A percentile compares a stretch with the other conserved stretches of the same genome.
Evolutionary conservation across 2,113 vertebrate genomes (phyloP).

Genomic region (Dascyllus trimaculatus): DNA sequence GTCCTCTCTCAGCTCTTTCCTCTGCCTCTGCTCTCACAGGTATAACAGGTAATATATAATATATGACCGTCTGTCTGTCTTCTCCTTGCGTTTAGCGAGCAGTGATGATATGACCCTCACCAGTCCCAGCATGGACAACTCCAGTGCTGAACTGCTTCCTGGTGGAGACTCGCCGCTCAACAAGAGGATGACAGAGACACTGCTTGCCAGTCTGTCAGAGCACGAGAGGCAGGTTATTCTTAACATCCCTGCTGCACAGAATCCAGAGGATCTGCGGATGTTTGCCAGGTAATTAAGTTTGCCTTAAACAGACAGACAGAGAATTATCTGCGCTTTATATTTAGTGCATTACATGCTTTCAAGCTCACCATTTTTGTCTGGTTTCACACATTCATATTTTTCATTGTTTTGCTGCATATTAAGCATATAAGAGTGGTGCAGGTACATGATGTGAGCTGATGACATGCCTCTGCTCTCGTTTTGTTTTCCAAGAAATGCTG

Average conservation of each 20-base stretch:
- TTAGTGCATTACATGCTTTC: neutral
- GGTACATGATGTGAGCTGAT: too few relatives aligned
- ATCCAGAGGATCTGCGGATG: conserved; percentile 95
- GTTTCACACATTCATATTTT: too few relatives aligned
- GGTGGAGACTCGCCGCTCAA: conserved; percentile 95
- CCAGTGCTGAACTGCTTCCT: conserved; percentile 94
- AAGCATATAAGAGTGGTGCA: too few relatives aligned
- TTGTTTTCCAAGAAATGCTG: too few relatives aligned
- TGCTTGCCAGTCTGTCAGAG: conserved; percentile 94
- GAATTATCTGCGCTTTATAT: neutral
- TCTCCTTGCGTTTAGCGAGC: conserved; percentile 85
- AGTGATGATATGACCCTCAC: conserved; percentile 99
- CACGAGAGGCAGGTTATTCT: conserved; percentile 94
- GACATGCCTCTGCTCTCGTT: too few relatives aligned
- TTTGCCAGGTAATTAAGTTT: conserved; percentile 90
- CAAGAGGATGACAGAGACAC: conserved; percentile 95
- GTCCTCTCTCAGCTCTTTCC: conserved; percentile 31
- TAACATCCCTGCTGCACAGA: conserved; percentile 94
- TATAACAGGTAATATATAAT: neutral
- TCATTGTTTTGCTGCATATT: too few relatives aligned
- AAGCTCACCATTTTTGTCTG: too few relatives aligned
- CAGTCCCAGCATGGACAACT: conserved; percentile 99
- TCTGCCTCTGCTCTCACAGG: neutral
- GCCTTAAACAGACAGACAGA: neutral
- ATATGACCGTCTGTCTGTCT: conserved; percentile 14